Evolutionary conservation across 1,140 invertebrate species (phyloP).

Genomic region (Drosophila repleta): DNA sequence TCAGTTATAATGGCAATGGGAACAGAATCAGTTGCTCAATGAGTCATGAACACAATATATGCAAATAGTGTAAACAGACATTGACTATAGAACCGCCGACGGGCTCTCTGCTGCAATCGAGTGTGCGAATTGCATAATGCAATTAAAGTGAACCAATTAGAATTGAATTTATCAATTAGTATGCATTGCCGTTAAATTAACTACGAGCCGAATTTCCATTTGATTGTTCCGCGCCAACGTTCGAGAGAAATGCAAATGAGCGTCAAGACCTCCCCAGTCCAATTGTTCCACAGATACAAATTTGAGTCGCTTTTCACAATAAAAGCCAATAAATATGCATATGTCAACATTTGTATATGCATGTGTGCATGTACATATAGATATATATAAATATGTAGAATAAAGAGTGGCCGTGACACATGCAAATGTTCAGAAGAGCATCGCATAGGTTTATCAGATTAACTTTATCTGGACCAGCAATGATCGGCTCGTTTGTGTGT

Average conservation of each 20-base stretch:
- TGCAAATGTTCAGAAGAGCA: constrained; percentile 47
- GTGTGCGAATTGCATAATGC: constrained; percentile 46
- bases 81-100: constrained; percentile 2
- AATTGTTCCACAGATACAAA: constrained; percentile 15
- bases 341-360: background rate
- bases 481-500: constrained; percentile 42
- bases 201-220: constrained; percentile 12
- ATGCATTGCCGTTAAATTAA: constrained; percentile 41
- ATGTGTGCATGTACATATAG: too few species aligned
- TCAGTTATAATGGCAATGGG: background rate
- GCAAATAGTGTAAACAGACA: background rate
- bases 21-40: background rate
- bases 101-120: constrained; percentile 19
- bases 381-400: background rate
- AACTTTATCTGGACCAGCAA: constrained; percentile 49
- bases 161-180: constrained; percentile 31
- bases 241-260: constrained; percentile 35
- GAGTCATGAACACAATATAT: background rate
- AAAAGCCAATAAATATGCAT: background rate
- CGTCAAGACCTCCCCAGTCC: background rate
- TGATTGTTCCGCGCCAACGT: constrained; percentile 8
- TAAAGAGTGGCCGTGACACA: constrained; percentile 30
- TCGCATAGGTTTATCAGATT: constrained; percentile 25
- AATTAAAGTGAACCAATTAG: constrained; percentile 51
- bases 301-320: constrained; percentile 5